These are phyloP conservation scores for Condylura cristata DNA, from an alignment of 2,113 vertebrate species.

Conservation along the genomic window DNA sequence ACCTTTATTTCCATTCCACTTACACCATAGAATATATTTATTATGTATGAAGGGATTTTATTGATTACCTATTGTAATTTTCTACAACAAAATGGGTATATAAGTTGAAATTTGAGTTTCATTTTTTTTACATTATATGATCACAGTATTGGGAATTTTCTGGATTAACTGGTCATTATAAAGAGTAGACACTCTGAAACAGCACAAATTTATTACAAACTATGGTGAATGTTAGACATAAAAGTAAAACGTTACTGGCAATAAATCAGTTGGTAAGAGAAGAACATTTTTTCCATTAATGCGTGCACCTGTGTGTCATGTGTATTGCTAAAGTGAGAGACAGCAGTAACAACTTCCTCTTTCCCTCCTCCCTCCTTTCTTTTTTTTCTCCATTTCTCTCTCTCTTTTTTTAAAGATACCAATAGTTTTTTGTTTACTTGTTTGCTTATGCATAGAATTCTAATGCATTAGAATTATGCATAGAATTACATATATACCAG, in stretches of 20 bases:
- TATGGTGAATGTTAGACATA: neutral
- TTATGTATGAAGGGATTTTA: conserved; percentile 41
- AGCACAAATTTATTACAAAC: neutral
- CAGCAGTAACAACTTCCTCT: neutral
- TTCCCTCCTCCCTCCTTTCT: neutral
- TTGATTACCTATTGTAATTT: conserved; percentile 33
- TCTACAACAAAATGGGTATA: neutral
- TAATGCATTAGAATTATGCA: too few relatives aligned
- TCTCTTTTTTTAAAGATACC: too few relatives aligned
- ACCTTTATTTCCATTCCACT: conserved; percentile 10
- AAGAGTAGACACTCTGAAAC: neutral
- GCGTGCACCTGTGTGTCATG: neutral
- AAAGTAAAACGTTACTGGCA: neutral
- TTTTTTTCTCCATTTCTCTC: too few relatives aligned
- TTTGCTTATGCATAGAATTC: too few relatives aligned
- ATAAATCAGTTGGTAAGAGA: neutral
- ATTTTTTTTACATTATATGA: conserved; percentile 1
- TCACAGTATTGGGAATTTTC: neutral
- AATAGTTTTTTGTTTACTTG: too few relatives aligned
- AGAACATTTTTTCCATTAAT: neutral
- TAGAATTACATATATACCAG: too few relatives aligned
- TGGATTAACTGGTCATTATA: neutral
- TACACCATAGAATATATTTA: conserved; percentile 12
- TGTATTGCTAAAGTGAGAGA: neutral
- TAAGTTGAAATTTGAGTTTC: conserved; percentile 8